Conservation (phyloP, 2,113 vertebrate genomes). For the Acanthisitta chloris region DNA sequence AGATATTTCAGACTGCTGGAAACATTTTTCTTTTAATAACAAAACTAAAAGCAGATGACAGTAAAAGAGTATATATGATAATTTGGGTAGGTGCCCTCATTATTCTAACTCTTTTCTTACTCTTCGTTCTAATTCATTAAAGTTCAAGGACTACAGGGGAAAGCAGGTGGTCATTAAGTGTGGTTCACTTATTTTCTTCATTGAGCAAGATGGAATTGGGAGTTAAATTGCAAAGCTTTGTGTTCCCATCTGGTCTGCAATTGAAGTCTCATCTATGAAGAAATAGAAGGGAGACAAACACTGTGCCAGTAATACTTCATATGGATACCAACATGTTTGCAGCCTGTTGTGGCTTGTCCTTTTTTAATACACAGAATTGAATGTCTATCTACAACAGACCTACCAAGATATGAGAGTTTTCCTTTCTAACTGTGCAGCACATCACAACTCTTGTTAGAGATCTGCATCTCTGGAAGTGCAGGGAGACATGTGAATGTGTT, state of each 20-base stretch:
- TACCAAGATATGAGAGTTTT: background rate
- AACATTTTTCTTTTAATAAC: background rate
- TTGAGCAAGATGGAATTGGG: background rate
- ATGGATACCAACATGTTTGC: background rate
- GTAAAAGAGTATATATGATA: background rate
- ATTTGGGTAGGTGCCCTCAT: background rate
- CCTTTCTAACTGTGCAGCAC: background rate
- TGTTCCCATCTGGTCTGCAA: background rate
- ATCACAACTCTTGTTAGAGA: background rate
- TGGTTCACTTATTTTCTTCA: background rate
- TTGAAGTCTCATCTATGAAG: background rate
- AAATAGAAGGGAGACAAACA: background rate
- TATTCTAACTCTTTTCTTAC: background rate
- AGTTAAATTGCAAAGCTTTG: background rate
- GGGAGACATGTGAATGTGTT: background rate
- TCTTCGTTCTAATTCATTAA: background rate
- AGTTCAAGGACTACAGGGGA: background rate
- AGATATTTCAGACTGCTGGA: background rate
- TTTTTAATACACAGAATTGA: background rate
- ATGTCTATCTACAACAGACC: background rate
- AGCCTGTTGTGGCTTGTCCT: background rate
- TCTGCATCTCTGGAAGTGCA: background rate
- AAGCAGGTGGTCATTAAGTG: background rate
- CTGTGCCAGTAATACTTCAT: background rate
- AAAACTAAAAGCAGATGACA: background rate